Conservation (phyloP, 1,140 invertebrate genomes). For the Elymnias hypermnestra region DNA sequence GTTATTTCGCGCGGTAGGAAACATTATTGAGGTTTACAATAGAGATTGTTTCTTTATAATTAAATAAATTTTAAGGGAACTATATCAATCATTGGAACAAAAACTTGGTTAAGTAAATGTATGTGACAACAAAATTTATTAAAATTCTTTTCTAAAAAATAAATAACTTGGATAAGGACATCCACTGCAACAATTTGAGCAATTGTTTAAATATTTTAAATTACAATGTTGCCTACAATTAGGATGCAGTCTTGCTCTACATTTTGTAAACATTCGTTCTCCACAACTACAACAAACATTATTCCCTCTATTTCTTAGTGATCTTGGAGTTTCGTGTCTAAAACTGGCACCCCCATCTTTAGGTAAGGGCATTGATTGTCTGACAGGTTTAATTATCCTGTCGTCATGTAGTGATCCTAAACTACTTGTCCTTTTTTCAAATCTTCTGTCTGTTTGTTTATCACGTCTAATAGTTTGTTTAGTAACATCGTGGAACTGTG, state of each 20-base stretch:
- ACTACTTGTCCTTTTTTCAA: background rate
- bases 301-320: background rate
- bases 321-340: background rate
- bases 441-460: background rate
- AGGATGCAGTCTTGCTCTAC: constrained; percentile 1
- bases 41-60: no score
- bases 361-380: background rate
- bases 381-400: background rate
- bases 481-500: background rate
- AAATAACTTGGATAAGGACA: constrained; percentile 22
- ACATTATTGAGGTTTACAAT: no score
- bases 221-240: background rate
- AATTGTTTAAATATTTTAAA: background rate
- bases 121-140: background rate
- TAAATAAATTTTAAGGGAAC: no score
- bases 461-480: background rate
- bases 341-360: background rate
- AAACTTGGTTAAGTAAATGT: background rate
- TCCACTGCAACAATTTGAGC: constrained; percentile 14
- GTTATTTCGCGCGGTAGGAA: no score
- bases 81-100: no score
- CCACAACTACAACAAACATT: constrained; percentile 2
- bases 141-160: constrained; percentile 12
- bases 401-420: background rate
- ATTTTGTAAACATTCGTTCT: constrained; percentile 6